Evolutionary conservation across 2,888 invertebrate species (phyloP).

Genomic region (Drosophila setosimentum): DNA sequence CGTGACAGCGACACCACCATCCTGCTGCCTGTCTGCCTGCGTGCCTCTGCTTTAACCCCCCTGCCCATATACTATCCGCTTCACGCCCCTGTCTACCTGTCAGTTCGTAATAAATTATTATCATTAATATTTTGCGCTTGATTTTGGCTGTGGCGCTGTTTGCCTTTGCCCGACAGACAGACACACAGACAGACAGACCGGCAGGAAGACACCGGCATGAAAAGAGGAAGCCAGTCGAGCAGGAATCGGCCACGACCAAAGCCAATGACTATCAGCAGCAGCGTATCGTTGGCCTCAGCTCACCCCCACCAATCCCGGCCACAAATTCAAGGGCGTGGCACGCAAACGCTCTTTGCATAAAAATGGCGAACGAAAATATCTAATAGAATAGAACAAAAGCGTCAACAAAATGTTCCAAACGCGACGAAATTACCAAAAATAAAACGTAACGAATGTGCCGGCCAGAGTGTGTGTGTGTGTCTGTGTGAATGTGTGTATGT

Average conservation of each 20-base stretch:
- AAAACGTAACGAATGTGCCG: constrained; percentile 18
- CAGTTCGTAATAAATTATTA: constrained; percentile 72
- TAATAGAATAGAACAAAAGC: constrained; percentile 72
- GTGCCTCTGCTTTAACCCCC: neutral
- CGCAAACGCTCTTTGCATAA: constrained; percentile 66
- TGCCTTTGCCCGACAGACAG: constrained; percentile 31
- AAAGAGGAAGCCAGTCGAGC: constrained; percentile 18
- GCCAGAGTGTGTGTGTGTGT: constrained; percentile 2
- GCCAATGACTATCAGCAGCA: constrained; percentile 15
- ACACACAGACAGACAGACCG: constrained; percentile 20
- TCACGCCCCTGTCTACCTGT: constrained; percentile 57
- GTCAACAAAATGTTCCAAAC: constrained; percentile 64
- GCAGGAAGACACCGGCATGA: constrained; percentile 2
- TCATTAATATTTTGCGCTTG: constrained; percentile 76
- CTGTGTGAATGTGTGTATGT: constrained; percentile 9
- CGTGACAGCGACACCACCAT: constrained; percentile 39
- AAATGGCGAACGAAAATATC: constrained; percentile 51
- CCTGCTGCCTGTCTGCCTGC: neutral
- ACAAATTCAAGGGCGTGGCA: constrained; percentile 36
- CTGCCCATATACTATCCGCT: too few relatives aligned
- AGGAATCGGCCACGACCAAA: neutral
- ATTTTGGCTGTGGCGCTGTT: constrained; percentile 50
- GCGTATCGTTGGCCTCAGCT: neutral
- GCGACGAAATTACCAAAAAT: constrained; percentile 56
- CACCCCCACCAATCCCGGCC: neutral